Conservation (phyloP, 2,113 vertebrate genomes). For the Ia io region DNA sequence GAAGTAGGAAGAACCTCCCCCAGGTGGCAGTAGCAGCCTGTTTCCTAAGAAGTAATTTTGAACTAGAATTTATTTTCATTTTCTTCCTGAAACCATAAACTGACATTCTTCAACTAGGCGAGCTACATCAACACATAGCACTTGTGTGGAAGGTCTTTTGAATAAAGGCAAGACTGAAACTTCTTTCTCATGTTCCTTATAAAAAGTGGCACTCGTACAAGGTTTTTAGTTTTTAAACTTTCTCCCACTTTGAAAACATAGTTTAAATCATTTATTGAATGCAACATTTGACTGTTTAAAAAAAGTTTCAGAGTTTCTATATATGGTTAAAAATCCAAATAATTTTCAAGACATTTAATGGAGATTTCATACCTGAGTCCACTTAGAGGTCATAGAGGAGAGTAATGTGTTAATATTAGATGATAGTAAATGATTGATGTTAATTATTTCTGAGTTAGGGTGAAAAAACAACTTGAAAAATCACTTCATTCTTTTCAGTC, state of each 20-base stretch:
- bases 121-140: neutral
- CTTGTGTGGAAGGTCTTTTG: neutral
- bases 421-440: neutral
- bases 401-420: neutral
- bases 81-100: neutral
- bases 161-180: neutral
- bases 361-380: neutral
- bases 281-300: neutral
- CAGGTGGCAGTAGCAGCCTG: slow-evolving; percentile 82
- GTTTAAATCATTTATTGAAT: neutral
- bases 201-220: neutral
- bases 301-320: neutral
- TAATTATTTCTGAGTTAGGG: neutral
- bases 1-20: slow-evolving; percentile 66
- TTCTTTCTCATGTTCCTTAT: neutral
- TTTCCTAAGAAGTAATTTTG: slow-evolving; percentile 68
- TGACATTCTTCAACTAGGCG: neutral
- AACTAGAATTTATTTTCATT: slow-evolving; percentile 39
- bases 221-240: neutral
- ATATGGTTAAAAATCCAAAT: neutral
- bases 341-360: neutral
- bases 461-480: slow-evolving; percentile 33
- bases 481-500: neutral
- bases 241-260: neutral
- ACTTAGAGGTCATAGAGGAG: neutral